Evolutionary conservation across 64 coral and sea anemone genomes (phyloP), one percentile per base, ranked within the genome.

Genomic region (Stichodactyla mertensii): DNA sequence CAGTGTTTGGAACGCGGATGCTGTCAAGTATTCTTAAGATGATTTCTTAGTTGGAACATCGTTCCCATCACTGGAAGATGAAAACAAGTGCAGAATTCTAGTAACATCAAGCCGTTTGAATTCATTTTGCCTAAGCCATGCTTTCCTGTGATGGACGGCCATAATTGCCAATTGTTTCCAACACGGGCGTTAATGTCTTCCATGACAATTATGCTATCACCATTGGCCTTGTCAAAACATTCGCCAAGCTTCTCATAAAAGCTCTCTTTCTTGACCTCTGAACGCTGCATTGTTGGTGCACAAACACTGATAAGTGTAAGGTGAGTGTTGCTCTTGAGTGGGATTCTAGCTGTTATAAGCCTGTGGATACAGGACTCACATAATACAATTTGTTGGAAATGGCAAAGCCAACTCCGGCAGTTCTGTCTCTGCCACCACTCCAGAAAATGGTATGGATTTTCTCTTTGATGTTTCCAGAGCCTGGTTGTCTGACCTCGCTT

Each of bases 361-460:
- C 87, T 88, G 77, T 82, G 11, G 87, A 77, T 31, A 12, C 71
- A 15, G 87, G 87, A 62, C 13, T 81, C 7, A 88, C 61, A 31
- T 69, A 31, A 81, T 12, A 31, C 18, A 88, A 54, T 23, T 16
- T 82, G 55, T 88, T 88, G 55, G 77, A 82, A 16, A 88, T 81
- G 27, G 87, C 58, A 81, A 88, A 88, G 61, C 87, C 87, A 24
- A 88, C 77, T n/a, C n/a, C n/a, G n/a, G n/a, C n/a, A n/a, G n/a
- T n/a, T n/a, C n/a, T n/a, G n/a, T n/a, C n/a, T n/a, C n/a, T n/a
- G n/a, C n/a, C n/a, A n/a, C n/a, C n/a, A n/a, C n/a, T n/a, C n/a
- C n/a, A n/a, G n/a, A n/a, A n/a, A n/a, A n/a, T n/a, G n/a, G n/a
- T n/a, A n/a, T n/a, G n/a, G n/a, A n/a, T n/a, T n/a, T n/a, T n/a